phyloP scores from a whole-genome alignment of 2,797 vertebrate genomes.

The Gouania willdenowi region DNA sequence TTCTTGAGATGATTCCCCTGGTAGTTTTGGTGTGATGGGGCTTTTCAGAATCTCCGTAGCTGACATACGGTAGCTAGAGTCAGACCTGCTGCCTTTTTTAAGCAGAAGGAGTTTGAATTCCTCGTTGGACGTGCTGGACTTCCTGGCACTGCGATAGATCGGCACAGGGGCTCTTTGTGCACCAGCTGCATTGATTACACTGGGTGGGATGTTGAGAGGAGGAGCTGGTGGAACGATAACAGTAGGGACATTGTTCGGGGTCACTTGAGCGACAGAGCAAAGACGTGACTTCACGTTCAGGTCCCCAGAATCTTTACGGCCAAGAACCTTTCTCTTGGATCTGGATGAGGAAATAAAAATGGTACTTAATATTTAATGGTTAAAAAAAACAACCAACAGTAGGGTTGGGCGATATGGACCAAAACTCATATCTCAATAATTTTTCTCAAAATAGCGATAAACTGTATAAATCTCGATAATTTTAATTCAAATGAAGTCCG shows the following conservation, averaged over 20 bases:
- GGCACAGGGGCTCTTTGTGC: conserved; percentile 89
- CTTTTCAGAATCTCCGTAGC: conserved; percentile 97
- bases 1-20: conserved; percentile 81
- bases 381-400: no score
- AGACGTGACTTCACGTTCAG: conserved; percentile 81
- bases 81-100: conserved; percentile 94
- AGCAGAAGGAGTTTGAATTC: conserved; percentile 95
- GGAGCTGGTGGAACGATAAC: conserved; percentile 77
- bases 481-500: no score
- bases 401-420: no score
- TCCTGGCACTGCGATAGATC: conserved; percentile 96
- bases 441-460: no score
- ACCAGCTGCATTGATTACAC: conserved; percentile 49
- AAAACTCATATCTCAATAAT: no score
- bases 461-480: no score
- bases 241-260: conserved; percentile 76
- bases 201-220: conserved; percentile 50
- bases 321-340: conserved; percentile 97
- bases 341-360: conserved; percentile 65
- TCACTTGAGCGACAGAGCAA: conserved; percentile 60
- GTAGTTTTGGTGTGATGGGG: conserved; percentile 88
- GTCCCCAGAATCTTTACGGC: conserved; percentile 96
- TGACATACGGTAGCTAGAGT: conserved; percentile 97
- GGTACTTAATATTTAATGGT: no score
- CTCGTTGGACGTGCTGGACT: conserved; percentile 96